phyloP scores from a whole-genome alignment of 2,113 vertebrate species.

The Bubo bubo region DNA sequence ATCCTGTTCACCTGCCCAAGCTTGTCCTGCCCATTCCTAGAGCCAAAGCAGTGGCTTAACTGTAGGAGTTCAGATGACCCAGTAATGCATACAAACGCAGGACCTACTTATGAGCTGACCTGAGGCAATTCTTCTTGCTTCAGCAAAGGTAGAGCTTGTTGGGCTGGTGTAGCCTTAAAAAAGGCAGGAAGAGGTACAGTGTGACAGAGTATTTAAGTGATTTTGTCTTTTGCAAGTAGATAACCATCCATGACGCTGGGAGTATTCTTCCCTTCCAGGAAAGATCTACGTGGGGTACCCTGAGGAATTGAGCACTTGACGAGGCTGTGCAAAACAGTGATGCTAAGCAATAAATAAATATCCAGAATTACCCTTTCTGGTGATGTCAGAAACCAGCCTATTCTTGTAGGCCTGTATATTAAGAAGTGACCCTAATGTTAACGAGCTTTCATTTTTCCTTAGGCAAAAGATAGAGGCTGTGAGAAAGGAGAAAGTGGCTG shows the following conservation, averaged over 20 bases:
- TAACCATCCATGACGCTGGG: neutral
- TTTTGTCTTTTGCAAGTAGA: neutral
- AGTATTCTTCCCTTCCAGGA: neutral
- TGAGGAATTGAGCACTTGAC: neutral
- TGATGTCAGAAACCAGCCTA: neutral
- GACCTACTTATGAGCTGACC: neutral
- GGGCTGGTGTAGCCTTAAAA: neutral
- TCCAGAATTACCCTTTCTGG: neutral
- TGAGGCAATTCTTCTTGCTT: neutral
- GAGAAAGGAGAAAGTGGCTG: slow-evolving; percentile 80
- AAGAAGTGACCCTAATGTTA: neutral
- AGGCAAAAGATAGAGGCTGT: slow-evolving; percentile 85
- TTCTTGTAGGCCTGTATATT: neutral
- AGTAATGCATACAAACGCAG: neutral
- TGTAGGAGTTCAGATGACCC: neutral
- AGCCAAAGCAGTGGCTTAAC: neutral
- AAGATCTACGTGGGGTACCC: neutral
- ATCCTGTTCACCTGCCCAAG: neutral
- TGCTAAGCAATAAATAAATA: neutral
- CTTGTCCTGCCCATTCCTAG: neutral
- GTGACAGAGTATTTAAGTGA: neutral
- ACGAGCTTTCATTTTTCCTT: neutral
- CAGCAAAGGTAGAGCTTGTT: neutral
- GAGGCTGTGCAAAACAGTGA: neutral
- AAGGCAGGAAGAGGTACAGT: neutral